Percentiles rank a stretch among this genome's conserved stretches.
Conservation (phyloP, 2,113 vertebrate species). For the Hemicordylus capensis region DNA sequence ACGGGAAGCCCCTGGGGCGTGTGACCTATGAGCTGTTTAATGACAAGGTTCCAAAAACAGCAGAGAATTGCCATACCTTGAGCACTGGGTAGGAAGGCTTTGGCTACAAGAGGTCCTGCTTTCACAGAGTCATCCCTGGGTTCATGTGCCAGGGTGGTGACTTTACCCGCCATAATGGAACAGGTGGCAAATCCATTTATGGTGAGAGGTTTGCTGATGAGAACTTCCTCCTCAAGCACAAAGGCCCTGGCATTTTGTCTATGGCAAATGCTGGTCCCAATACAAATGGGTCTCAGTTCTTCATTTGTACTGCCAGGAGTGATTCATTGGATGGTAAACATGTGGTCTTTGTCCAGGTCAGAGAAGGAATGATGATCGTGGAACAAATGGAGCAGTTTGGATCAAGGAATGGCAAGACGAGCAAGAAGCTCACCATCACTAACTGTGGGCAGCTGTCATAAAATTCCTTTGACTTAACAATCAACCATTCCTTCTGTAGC, state of each 20-base stretch:
- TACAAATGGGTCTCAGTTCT: constrained; percentile 96
- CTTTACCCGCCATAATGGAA: constrained; percentile 92
- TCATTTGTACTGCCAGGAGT: constrained; percentile 89
- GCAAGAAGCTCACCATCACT: constrained; percentile 82
- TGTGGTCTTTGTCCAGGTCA: constrained; percentile 88
- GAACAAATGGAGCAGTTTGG: constrained; percentile 82
- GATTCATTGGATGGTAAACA: constrained; percentile 93
- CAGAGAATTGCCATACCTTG: constrained; percentile 93
- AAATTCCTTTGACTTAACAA: constrained; percentile 31
- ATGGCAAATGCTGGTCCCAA: constrained; percentile 96
- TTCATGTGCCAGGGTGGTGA: constrained; percentile 99
- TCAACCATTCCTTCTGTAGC: constrained; percentile 71
- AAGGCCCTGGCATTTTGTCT: constrained; percentile 84
- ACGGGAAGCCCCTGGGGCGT: constrained; percentile 61
- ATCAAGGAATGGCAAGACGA: constrained; percentile 77
- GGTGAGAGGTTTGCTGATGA: constrained; percentile 91
- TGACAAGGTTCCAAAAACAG: constrained; percentile 93
- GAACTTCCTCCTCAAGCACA: constrained; percentile 93
- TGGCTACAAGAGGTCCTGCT: constrained; percentile 89
- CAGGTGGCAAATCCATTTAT: constrained; percentile 94
- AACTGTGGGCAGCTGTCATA: constrained; percentile 87
- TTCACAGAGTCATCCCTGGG: constrained; percentile 89
- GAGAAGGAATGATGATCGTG: constrained; percentile 84
- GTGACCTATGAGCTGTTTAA: constrained; percentile 84
- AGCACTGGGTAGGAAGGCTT: constrained; percentile 93